A percentile compares a stretch with the other conserved stretches of the same genome.
These are phyloP conservation scores for Drosophila carrolli DNA, from an alignment of 1,140 invertebrate genomes.

Conservation along the genomic window DNA sequence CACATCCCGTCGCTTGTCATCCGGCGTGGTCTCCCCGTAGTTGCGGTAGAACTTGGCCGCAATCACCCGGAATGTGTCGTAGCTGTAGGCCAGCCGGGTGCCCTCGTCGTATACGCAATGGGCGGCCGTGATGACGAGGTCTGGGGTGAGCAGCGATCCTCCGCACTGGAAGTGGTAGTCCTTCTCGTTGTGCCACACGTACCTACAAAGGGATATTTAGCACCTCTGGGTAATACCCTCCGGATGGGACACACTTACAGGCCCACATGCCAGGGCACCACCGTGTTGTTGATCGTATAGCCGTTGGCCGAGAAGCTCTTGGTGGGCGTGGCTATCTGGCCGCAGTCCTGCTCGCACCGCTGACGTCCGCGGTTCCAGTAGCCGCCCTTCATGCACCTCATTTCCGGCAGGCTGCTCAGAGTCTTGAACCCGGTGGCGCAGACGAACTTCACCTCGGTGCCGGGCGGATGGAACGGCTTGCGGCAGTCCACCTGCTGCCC, in stretches of 20 bases:
- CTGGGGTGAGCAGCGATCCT: conserved; percentile 82
- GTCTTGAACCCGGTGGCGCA: conserved; percentile 61
- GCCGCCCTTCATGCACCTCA: conserved; percentile 54
- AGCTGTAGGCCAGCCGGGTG: conserved; percentile 1
- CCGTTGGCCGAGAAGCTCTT: conserved; percentile 55
- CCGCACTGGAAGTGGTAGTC: conserved; percentile 85
- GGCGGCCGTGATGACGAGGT: conserved; percentile 68
- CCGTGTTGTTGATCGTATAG: conserved; percentile 51
- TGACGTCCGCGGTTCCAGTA: conserved; percentile 50
- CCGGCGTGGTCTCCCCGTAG: conserved; percentile 26
- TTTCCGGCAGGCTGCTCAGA: conserved; percentile 15
- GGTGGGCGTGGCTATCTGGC: conserved; percentile 61
- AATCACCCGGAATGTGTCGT: conserved; percentile 46
- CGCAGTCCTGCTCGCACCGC: conserved; percentile 63
- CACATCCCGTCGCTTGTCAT: conserved; percentile 26
- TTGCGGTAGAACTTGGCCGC: conserved; percentile 59
- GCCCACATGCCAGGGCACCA: conserved; percentile 86
- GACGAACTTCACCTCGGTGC: conserved; percentile 56
- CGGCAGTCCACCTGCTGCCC: conserved; percentile 48
- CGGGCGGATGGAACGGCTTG: conserved; percentile 49
- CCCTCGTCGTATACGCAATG: conserved; percentile 65
- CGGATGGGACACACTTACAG: conserved; percentile 68
- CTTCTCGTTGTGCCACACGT: conserved; percentile 61
- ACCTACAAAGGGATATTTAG: neutral
- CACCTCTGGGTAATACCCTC: no score